Percentiles rank a stretch among this genome's conserved stretches.
Conservation (phyloP, 2,797 vertebrate genomes). For the Gallinago nigripennis region DNA sequence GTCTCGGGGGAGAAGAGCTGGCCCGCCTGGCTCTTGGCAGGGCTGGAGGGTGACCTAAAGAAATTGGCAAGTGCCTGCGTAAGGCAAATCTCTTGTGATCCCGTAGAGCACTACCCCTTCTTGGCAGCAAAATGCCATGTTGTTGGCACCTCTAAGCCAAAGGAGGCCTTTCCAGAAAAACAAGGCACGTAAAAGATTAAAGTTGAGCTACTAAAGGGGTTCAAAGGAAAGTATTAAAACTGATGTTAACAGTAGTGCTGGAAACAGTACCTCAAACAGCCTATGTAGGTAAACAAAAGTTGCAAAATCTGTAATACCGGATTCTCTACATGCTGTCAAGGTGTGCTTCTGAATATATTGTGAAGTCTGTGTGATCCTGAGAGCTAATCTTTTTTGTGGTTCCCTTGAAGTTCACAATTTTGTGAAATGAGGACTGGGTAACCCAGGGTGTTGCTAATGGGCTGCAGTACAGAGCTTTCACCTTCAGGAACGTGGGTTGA, state of each 20-base stretch:
- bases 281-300: not conserved
- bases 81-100: not conserved
- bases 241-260: not conserved
- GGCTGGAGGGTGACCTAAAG: not conserved
- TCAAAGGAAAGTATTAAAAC: not conserved
- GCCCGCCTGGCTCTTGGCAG: not conserved
- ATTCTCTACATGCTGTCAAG: not conserved
- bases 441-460: not conserved
- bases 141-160: not conserved
- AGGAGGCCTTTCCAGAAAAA: slow-evolving; percentile 20
- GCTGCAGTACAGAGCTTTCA: not conserved
- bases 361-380: not conserved
- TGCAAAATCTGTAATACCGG: not conserved
- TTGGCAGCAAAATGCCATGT: not conserved
- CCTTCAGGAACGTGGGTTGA: not conserved
- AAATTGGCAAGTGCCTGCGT: not conserved
- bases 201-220: not conserved
- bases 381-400: not conserved
- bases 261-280: not conserved
- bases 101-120: not conserved
- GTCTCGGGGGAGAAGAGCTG: not conserved
- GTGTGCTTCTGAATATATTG: not conserved
- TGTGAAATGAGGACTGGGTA: not conserved
- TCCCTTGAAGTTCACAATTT: not conserved
- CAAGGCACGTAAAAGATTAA: not conserved